phyloP scores from a whole-genome alignment of 2,113 vertebrate genomes.

The Gallinago jamesoni region DNA sequence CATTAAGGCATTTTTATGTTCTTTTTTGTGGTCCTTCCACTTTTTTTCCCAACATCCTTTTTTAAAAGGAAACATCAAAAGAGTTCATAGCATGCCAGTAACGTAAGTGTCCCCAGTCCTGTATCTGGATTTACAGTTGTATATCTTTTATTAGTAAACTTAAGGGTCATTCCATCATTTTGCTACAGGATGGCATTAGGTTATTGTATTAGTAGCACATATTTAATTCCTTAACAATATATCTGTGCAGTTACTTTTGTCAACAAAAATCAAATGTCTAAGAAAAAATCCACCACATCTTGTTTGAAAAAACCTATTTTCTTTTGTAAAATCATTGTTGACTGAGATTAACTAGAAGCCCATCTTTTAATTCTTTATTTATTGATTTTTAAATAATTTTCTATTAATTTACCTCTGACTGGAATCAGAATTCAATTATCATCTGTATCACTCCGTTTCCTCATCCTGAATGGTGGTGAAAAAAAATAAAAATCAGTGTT shows the following conservation, averaged over 20 bases:
- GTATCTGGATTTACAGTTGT: neutral
- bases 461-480: neutral
- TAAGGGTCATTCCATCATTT: neutral
- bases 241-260: neutral
- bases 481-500: neutral
- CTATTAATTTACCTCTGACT: constrained; percentile 35
- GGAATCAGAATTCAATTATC: constrained; percentile 32
- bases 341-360: neutral
- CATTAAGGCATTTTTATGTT: neutral
- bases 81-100: neutral
- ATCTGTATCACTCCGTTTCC: constrained; percentile 1
- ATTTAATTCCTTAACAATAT: neutral
- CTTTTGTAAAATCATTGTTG: neutral
- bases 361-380: neutral
- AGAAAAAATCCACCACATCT: neutral
- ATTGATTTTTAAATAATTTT: neutral
- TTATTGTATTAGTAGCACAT: neutral
- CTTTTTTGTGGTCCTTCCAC: neutral
- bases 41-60: neutral
- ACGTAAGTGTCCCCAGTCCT: neutral
- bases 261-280: neutral
- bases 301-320: neutral
- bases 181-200: neutral
- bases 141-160: neutral
- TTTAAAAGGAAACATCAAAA: neutral